phyloP scores from a whole-genome alignment of 2,113 vertebrate genomes.

The Sigmodon hispidus region DNA sequence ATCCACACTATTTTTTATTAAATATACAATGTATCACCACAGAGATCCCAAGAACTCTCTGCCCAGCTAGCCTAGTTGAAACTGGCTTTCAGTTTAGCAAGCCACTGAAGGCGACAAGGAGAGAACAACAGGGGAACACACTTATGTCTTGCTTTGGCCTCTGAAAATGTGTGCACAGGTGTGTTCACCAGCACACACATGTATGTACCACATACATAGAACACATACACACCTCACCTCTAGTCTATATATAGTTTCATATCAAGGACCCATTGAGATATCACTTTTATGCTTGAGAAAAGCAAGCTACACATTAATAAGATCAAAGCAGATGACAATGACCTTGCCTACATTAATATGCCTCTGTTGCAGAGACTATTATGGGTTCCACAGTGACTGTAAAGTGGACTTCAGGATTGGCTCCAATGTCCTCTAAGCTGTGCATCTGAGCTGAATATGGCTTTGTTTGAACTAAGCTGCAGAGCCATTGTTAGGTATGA shows the following conservation, averaged over 20 bases:
- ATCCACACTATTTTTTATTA: too few relatives aligned
- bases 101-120: not conserved
- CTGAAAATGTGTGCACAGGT: not conserved
- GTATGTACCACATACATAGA: not conserved
- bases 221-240: not conserved
- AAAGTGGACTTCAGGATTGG: not conserved
- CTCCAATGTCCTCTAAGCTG: not conserved
- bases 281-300: conserved; percentile 6
- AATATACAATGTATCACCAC: too few relatives aligned
- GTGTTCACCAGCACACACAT: not conserved
- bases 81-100: not conserved
- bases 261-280: not conserved
- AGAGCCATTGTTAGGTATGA: not conserved
- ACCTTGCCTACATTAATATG: not conserved
- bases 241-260: not conserved
- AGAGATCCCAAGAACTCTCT: not conserved
- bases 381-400: not conserved
- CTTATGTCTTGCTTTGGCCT: not conserved
- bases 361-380: not conserved
- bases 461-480: not conserved
- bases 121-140: not conserved
- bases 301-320: not conserved
- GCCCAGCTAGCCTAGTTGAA: not conserved
- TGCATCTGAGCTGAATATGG: not conserved
- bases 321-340: not conserved